Evolutionary conservation across 1,140 invertebrate species (phyloP), one percentile per base, ranked within the genome.

Genomic region (Drosophila ficusphila): DNA sequence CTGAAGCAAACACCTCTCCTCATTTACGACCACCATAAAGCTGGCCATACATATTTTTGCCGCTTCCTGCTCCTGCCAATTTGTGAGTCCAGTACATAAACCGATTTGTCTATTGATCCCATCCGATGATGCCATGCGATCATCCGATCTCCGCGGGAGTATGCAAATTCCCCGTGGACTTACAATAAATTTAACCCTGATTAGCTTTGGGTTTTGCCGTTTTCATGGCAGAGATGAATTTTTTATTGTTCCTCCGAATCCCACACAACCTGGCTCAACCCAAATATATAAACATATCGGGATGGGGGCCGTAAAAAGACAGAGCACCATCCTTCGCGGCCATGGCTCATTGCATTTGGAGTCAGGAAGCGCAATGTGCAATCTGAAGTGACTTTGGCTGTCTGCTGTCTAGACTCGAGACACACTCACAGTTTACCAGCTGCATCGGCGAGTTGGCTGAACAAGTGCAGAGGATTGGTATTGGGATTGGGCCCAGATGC

Each of bases 351-450:
- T 65, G 60, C 47, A 25, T 64, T 38, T 49, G 52, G 72, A 85
- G 81, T 85, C 81, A 88, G 81, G 81, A 85, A 85, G 81, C 60
- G 60, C 82, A 85, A 88, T 81, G 82, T 86, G 82, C 81, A 86
- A 85, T 70, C 36, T 85, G 77, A 85, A 85, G 76, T 85, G 81
- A 88, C 77, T 85, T 76, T 79, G 82, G 82, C 76, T 85, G 81
- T 85, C 81, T 86, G 68, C 62, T 81, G 81, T 85, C 81, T 85
- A 85, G 71, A 74, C 71, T 74, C 57, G 71, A 75, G 81, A 85
- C 81, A 88, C 83, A 76, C 76, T 85, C 73, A 73, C 79, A 25
- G 75, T 78, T 73, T 82, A 62, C 72, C 74, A 71, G 67, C 73
- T 76, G 58, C 71, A 58, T 53, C 44, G 25, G 36, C 58, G 31